Evolutionary conservation across 1,140 invertebrate species (phyloP).

Genomic region (Probaryconus sp.): DNA sequence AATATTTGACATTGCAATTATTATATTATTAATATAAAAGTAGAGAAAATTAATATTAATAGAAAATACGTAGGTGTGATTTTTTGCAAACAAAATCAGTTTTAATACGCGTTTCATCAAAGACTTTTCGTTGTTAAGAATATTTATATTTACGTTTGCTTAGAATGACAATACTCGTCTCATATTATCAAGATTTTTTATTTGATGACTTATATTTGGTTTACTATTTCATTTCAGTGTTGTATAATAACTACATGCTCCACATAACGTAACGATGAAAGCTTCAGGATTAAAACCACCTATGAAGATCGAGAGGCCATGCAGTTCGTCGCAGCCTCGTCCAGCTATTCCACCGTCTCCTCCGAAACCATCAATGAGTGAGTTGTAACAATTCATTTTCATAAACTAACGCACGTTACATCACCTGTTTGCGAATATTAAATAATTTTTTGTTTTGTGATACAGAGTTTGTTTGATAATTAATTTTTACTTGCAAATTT

Average conservation of each 20-base stretch:
- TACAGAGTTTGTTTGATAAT: too few species aligned
- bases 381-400: constrained; percentile 19
- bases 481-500: too few species aligned
- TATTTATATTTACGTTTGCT: too few species aligned
- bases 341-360: constrained; percentile 57
- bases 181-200: constrained; percentile 29
- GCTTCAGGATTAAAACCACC: constrained; percentile 60
- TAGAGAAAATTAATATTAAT: too few species aligned
- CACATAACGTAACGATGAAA: constrained; percentile 60
- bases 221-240: constrained; percentile 61
- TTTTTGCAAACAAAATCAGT: too few species aligned
- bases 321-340: constrained; percentile 58
- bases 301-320: constrained; percentile 61
- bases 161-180: constrained; percentile 23
- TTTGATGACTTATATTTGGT: constrained; percentile 36
- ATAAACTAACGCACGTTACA: too few species aligned
- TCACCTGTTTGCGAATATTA: background rate
- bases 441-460: too few species aligned
- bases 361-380: constrained; percentile 57
- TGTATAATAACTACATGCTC: constrained; percentile 58
- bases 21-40: too few species aligned
- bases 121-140: too few species aligned
- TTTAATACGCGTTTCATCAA: too few species aligned
- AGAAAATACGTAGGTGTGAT: too few species aligned
- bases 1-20: too few species aligned